Evolutionary conservation across 2,888 invertebrate species (phyloP).

Genomic region (Isoperla grammatica): DNA sequence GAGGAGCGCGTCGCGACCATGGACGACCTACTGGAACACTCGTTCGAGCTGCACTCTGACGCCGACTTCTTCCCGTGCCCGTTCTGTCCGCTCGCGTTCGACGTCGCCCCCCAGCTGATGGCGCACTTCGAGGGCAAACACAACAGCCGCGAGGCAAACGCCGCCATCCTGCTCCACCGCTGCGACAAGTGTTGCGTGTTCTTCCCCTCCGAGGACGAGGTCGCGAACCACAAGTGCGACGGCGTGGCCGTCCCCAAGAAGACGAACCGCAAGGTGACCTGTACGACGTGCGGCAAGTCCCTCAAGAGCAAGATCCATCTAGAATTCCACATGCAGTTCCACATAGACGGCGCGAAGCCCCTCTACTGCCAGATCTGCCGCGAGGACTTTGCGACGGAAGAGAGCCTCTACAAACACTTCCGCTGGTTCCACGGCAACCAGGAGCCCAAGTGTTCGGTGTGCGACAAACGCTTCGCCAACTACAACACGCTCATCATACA

Average conservation of each 20-base stretch:
- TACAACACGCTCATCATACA: constrained; percentile 44
- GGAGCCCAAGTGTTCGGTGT: constrained; percentile 28
- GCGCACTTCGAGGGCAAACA: no score
- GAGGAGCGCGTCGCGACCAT: no score
- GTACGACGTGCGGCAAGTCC: constrained; percentile 43
- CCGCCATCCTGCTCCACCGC: constrained; percentile 33
- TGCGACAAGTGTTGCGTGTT: constrained; percentile 43
- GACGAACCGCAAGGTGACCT: constrained; percentile 17
- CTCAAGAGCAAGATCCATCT: constrained; percentile 50
- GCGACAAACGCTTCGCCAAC: constrained; percentile 30
- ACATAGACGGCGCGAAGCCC: constrained; percentile 25
- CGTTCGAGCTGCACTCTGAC: no score
- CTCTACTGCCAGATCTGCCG: constrained; percentile 30
- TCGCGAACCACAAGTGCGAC: neutral
- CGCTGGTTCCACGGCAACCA: constrained; percentile 5
- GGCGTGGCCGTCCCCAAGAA: neutral
- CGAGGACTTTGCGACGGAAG: constrained; percentile 42
- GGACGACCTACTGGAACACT: no score
- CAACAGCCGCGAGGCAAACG: no score
- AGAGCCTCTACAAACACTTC: constrained; percentile 49
- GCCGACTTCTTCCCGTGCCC: no score
- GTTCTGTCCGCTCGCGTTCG: no score
- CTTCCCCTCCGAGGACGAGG: constrained; percentile 41
- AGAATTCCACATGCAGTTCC: constrained; percentile 50
- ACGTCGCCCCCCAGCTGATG: no score